Evolutionary conservation across 2,113 vertebrate species (phyloP).

Genomic region (Calidris pugnax): DNA sequence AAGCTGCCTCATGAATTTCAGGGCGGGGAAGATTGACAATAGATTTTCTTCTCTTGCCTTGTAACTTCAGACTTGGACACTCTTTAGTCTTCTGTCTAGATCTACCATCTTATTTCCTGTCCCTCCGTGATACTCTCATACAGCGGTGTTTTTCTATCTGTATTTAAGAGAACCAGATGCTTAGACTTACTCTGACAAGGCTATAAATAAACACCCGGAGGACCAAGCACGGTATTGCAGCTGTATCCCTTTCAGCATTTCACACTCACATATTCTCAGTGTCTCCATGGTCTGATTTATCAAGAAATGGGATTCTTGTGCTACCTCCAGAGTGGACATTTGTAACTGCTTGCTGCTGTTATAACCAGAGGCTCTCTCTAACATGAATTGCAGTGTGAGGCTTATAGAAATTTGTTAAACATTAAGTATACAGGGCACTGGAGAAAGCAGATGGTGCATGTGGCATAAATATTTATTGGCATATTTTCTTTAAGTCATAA

Average conservation of each 20-base stretch:
- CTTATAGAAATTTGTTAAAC: not conserved
- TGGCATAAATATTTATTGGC: constrained; percentile 63
- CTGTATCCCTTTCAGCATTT: not conserved
- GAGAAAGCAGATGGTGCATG: constrained; percentile 22
- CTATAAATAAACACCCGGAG: not conserved
- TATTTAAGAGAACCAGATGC: not conserved
- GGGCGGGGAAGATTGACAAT: not conserved
- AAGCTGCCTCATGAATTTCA: not conserved
- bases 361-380: not conserved
- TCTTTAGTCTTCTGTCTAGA: not conserved
- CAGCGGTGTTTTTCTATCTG: not conserved
- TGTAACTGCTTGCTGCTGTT: not conserved
- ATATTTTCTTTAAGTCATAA: constrained; percentile 57
- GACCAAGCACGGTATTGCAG: not conserved
- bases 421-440: not conserved
- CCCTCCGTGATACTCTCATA: not conserved
- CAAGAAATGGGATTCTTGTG: not conserved
- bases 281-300: not conserved
- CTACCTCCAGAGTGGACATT: not conserved
- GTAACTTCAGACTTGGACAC: not conserved
- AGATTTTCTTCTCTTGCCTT: not conserved
- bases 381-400: not conserved
- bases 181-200: not conserved
- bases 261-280: not conserved
- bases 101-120: not conserved